These are phyloP conservation scores for Epinephelus fuscoguttatus DNA, from an alignment of 2,113 vertebrate genomes.

Conservation along the genomic window DNA sequence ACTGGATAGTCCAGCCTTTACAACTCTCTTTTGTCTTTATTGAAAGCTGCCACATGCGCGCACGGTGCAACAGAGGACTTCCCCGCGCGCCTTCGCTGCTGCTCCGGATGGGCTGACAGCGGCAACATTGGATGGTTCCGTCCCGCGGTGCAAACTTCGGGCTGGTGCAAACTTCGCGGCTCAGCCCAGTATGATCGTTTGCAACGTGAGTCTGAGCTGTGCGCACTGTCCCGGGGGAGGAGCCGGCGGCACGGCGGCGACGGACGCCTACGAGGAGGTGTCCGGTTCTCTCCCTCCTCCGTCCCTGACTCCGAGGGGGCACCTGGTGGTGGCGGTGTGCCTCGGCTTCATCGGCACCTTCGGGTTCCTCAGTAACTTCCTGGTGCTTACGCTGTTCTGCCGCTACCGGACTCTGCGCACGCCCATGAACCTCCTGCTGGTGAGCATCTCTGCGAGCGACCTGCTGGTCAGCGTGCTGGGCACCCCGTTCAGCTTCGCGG, in stretches of 20 bases:
- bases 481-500: constrained; percentile 87
- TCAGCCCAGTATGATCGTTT: constrained; percentile 74
- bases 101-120: constrained; percentile 56
- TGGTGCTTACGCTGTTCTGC: constrained; percentile 85
- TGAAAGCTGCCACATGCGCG: constrained; percentile 11
- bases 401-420: constrained; percentile 85
- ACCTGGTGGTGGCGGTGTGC: constrained; percentile 85
- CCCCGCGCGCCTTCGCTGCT: background rate
- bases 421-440: constrained; percentile 87
- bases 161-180: constrained; percentile 49
- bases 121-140: constrained; percentile 37
- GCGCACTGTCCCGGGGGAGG: constrained; percentile 64
- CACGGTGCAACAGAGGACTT: background rate
- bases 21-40: background rate
- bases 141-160: constrained; percentile 46
- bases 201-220: constrained; percentile 79
- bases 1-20: background rate
- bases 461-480: constrained; percentile 85
- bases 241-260: constrained; percentile 33
- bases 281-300: constrained; percentile 51
- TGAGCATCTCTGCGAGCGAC: constrained; percentile 87
- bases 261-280: constrained; percentile 54
- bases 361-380: constrained; percentile 83
- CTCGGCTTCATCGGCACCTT: constrained; percentile 84
- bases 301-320: constrained; percentile 79